Conservation (phyloP, 2,888 invertebrate genomes). For the Cybosia mesomella region DNA sequence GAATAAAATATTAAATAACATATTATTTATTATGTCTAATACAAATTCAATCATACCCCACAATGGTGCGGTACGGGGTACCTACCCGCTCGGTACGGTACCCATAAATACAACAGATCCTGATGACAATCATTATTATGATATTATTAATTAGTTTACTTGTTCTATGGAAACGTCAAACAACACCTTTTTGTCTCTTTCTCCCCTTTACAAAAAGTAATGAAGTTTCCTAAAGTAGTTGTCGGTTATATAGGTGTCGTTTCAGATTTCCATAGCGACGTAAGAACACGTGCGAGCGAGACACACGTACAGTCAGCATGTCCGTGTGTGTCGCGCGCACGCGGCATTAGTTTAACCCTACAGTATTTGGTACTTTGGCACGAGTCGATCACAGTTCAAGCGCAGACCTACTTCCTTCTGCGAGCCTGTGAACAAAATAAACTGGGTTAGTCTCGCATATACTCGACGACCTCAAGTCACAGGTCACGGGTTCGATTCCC, state of each 20-base stretch:
- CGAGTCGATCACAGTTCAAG: conserved; percentile 53
- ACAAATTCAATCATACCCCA: conserved; percentile 56
- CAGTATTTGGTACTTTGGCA: conserved; percentile 47
- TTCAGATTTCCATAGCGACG: conserved; percentile 37
- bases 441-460: background rate
- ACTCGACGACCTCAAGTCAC: no score
- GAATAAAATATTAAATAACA: conserved; percentile 55
- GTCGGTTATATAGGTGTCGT: conserved; percentile 9
- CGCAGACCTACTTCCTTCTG: conserved; percentile 70
- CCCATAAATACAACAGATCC: conserved; percentile 58
- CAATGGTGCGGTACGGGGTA: conserved; percentile 40
- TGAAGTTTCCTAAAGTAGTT: background rate
- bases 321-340: conserved; percentile 53
- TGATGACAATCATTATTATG: conserved; percentile 44
- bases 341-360: conserved; percentile 42
- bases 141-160: conserved; percentile 22
- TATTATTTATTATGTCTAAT: conserved; percentile 66
- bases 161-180: conserved; percentile 43
- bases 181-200: conserved; percentile 11
- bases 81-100: conserved; percentile 53
- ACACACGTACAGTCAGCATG: conserved; percentile 25
- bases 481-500: no score
- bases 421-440: conserved; percentile 64
- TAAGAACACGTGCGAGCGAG: conserved; percentile 48
- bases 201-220: background rate